phyloP scores from a whole-genome alignment of 2,888 invertebrate genomes.

The Eupithecia tripunctaria region DNA sequence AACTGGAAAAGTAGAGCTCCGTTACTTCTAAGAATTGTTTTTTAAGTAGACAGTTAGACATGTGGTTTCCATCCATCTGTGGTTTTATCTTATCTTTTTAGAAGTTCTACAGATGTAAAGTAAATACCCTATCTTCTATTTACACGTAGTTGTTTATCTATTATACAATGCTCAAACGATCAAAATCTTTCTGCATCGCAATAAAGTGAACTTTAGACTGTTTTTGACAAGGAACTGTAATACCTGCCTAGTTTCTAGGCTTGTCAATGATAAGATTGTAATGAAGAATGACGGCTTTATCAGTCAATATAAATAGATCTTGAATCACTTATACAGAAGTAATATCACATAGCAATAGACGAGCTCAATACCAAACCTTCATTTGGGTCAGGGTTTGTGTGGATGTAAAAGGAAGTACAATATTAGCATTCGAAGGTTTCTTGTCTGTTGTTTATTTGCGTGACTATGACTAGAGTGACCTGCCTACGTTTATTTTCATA shows the following conservation, averaged over 20 bases:
- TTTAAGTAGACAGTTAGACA: not conserved
- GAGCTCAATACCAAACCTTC: constrained; percentile 35
- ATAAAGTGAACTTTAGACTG: constrained; percentile 10
- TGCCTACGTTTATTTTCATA: not conserved
- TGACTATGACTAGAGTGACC: not conserved
- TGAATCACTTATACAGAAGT: constrained; percentile 38
- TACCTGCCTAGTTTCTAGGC: constrained; percentile 15
- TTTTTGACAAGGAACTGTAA: constrained; percentile 2
- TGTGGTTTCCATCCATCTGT: not conserved
- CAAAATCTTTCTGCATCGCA: constrained; percentile 3
- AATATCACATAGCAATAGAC: constrained; percentile 14
- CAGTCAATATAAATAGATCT: constrained; percentile 10
- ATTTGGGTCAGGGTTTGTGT: constrained; percentile 63
- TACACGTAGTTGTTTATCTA: constrained; percentile 7
- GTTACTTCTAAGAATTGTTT: not conserved
- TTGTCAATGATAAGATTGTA: constrained; percentile 29
- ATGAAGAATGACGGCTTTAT: constrained; percentile 29
- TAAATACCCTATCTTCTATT: constrained; percentile 6
- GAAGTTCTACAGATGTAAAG: not conserved
- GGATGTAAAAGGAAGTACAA: constrained; percentile 28
- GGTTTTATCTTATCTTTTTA: constrained; percentile 10
- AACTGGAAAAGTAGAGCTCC: not conserved
- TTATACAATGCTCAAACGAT: not conserved
- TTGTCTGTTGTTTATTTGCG: not conserved
- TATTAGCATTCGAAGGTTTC: not conserved